A percentile compares a stretch with the other conserved stretches of the same genome.
phyloP scores from a whole-genome alignment of 2,888 invertebrate species.

The Tenthredo notha region DNA sequence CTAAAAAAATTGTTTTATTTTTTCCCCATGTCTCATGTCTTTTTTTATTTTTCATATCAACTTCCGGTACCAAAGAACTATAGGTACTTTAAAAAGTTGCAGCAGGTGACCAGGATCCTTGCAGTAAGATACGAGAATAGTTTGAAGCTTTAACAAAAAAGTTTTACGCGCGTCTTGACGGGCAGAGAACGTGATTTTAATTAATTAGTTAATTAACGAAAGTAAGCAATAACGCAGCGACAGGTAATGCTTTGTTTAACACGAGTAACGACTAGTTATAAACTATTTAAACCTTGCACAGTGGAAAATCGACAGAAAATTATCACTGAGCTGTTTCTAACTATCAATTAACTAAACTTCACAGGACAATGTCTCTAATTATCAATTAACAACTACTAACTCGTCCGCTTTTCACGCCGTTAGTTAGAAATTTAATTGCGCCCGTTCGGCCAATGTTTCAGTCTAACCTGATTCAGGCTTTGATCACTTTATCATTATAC shows the following conservation, averaged over 20 bases:
- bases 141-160: background rate
- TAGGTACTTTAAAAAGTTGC: background rate
- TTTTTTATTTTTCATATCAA: background rate
- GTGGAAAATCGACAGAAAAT: background rate
- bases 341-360: conserved; percentile 22
- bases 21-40: background rate
- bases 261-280: conserved; percentile 14
- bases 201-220: conserved; percentile 35
- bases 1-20: background rate
- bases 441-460: background rate
- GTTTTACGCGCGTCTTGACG: background rate
- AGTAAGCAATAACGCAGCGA: background rate
- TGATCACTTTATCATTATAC: background rate
- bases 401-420: background rate
- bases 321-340: background rate
- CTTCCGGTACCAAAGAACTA: background rate
- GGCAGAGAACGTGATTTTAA: conserved; percentile 13
- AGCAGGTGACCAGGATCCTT: background rate
- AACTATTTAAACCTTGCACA: background rate
- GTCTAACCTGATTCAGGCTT: background rate
- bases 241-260: conserved; percentile 9
- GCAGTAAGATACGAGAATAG: background rate
- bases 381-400: conserved; percentile 6
- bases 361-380: conserved; percentile 15
- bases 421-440: background rate